Evolutionary conservation across 2,113 vertebrate genomes (phyloP).

Genomic region (Elephas maximus): DNA sequence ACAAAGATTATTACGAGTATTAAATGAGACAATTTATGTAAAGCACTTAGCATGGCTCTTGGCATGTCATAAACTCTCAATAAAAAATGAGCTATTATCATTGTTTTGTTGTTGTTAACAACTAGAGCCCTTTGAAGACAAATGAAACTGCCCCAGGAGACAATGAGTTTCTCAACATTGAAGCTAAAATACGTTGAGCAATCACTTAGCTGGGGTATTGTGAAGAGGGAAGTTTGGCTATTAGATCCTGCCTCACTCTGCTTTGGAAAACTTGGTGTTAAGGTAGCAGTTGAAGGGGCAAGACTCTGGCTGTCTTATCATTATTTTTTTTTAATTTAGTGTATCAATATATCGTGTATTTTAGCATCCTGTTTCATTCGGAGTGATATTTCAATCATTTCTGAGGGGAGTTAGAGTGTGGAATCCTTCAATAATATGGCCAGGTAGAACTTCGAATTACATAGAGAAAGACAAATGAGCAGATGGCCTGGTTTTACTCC

Average conservation of each 20-base stretch:
- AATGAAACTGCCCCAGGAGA: constrained; percentile 3
- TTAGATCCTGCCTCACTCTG: background rate
- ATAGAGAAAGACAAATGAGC: background rate
- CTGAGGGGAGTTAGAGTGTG: background rate
- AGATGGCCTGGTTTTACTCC: background rate
- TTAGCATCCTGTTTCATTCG: background rate
- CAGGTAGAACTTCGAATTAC: background rate
- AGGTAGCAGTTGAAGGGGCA: background rate
- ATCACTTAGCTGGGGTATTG: background rate
- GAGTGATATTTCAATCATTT: constrained; percentile 13
- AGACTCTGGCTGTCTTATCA: background rate
- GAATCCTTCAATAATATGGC: background rate
- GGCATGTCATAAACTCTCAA: constrained; percentile 15
- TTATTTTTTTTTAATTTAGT: background rate
- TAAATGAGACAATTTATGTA: constrained; percentile 36
- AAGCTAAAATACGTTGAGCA: background rate
- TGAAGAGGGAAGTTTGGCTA: background rate
- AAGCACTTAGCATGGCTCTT: constrained; percentile 23
- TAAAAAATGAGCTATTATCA: constrained; percentile 29
- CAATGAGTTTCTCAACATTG: background rate
- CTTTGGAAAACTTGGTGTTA: background rate
- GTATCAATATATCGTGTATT: background rate
- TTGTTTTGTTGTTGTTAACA: constrained; percentile 39
- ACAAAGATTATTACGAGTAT: constrained; percentile 28
- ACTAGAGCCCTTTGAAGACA: constrained; percentile 37